Evolutionary conservation across 2,113 vertebrate species (phyloP).

Genomic region (Antennarius striatus): DNA sequence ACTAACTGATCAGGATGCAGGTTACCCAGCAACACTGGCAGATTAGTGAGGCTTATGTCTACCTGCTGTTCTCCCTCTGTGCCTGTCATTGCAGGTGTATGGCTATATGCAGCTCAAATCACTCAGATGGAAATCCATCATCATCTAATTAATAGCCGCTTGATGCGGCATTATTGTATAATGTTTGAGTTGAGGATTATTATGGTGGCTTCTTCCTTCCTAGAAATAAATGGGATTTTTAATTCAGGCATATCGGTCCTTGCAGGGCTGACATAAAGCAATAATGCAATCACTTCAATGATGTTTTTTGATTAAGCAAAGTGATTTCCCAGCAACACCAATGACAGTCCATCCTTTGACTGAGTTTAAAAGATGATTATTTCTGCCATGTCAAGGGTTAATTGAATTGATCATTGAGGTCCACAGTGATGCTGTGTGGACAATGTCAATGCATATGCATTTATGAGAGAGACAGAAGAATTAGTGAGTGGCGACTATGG

Average conservation of each 20-base stretch:
- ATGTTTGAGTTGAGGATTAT: neutral
- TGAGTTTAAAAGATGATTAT: too few relatives aligned
- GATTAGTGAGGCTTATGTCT: constrained; percentile 60
- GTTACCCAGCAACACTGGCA: constrained; percentile 53
- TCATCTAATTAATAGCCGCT: constrained; percentile 38
- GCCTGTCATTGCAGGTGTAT: constrained; percentile 14
- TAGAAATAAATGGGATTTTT: constrained; percentile 26
- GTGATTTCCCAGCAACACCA: constrained; percentile 16
- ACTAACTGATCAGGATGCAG: constrained; percentile 41
- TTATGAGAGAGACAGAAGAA: constrained; percentile 31
- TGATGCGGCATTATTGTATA: neutral
- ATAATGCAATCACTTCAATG: constrained; percentile 36
- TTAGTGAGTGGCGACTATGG: constrained; percentile 46
- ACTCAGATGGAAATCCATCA: constrained; percentile 31
- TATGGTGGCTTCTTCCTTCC: neutral
- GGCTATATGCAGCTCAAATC: constrained; percentile 19
- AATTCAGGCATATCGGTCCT: neutral
- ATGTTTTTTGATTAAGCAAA: constrained; percentile 40
- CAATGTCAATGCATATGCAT: neutral
- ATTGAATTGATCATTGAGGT: too few relatives aligned
- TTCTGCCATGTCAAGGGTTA: too few relatives aligned
- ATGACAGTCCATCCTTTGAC: neutral
- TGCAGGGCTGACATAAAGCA: constrained; percentile 23
- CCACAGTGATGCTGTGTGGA: too few relatives aligned
- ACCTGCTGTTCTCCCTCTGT: constrained; percentile 36